A percentile compares a stretch with the other conserved stretches of the same genome.
Conservation (phyloP, 2,113 vertebrate species). For the Collichthys lucidus region DNA sequence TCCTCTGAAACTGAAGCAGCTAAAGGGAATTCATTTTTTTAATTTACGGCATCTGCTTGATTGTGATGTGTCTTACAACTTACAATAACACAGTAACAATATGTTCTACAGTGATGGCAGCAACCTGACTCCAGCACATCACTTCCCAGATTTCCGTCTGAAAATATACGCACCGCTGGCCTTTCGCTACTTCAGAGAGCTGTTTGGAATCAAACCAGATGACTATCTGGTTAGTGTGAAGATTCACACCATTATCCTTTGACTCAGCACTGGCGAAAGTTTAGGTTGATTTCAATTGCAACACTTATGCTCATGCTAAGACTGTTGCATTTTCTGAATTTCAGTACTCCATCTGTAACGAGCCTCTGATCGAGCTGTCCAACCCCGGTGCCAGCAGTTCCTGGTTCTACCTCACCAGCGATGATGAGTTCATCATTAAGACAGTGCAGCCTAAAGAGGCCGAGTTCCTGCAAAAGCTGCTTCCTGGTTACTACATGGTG, state of each 20-base stretch:
- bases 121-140: constrained; percentile 96
- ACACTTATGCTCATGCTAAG: not conserved
- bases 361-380: constrained; percentile 94
- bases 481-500: constrained; percentile 99
- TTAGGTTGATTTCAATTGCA: not conserved
- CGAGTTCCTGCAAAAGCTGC: constrained; percentile 96
- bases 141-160: constrained; percentile 95
- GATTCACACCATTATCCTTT: not conserved
- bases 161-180: constrained; percentile 97
- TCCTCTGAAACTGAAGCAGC: not conserved
- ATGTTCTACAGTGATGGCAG: constrained; percentile 89
- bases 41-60: too few relatives aligned
- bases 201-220: constrained; percentile 97
- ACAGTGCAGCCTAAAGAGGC: constrained; percentile 98
- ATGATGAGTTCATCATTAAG: constrained; percentile 98
- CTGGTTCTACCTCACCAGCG: constrained; percentile 96
- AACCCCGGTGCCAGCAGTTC: constrained; percentile 98
- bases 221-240: constrained; percentile 93
- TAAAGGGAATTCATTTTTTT: not conserved
- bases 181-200: constrained; percentile 97
- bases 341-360: constrained; percentile 95
- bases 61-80: too few relatives aligned
- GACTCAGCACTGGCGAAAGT: not conserved
- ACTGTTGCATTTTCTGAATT: constrained; percentile 36
- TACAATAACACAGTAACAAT: too few relatives aligned